Base-by-base conservation (phyloP, 2,888 invertebrate genomes). In the Chloroclysta siterata region DNA sequence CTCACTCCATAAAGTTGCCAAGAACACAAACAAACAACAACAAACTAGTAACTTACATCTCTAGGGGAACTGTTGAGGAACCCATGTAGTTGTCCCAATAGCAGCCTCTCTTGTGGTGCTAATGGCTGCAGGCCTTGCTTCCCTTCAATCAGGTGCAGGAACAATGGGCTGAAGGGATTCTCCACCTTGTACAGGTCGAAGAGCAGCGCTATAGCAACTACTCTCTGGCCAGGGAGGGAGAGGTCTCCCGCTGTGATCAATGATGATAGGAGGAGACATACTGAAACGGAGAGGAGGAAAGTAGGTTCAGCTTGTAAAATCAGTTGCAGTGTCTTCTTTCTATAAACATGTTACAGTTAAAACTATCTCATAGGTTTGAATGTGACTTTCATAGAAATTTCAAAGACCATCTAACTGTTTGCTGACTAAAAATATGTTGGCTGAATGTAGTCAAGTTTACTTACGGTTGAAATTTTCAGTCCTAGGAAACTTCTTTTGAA, bases 401-500 rank as follows among this genome's bases (percentile, higher is more conserved):
- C 22, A 22, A 22, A 22, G 22, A 22, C 22, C 22, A 22, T 22
- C 22, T 22, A 22, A 2, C 3, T 22, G 3, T 22, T 22, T 22
- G 22, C 3, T 22, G 3, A 22, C 22, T 22, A 22, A 22, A 39
- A 1, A 11, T n/a, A 39, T 1, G 36, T 39, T 39, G 11, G 36
- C 11, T 8, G 8, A 39, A 39, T 39, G 11, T 36, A 29, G 29
- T 8, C 33, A 33, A 6, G 33, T 33, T 17, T 41, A 91, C 89
- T 87, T 83, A 95, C 95, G 90, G 89, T 97, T 97, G 80, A 97
- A 97, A 82, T 96, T 95, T 77, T 97, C 97, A 57, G 95, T 94
- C 82, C 95, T 95, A 22, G 95, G 94, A 83, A 98, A 97, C 73
- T 95, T 95, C 81, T 96, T 97, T 80, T 96, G 96, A 47, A 97